These are phyloP conservation scores for Hesperophylax magnus DNA, from an alignment of 1,140 invertebrate genomes.

Conservation along the genomic window DNA sequence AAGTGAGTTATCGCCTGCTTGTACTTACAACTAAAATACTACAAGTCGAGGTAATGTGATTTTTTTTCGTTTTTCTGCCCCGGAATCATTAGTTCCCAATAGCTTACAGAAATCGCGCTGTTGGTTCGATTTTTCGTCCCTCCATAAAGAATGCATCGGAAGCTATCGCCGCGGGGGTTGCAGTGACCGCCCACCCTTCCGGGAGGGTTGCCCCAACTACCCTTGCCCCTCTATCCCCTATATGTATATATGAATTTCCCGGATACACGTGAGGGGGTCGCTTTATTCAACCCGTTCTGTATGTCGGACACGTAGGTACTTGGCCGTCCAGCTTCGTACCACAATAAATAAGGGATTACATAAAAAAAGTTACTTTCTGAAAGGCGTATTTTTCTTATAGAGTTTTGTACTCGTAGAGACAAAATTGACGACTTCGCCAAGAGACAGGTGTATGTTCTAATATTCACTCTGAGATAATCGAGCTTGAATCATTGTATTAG, in stretches of 20 bases:
- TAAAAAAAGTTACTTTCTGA: conserved; percentile 44
- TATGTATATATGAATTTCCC: background rate
- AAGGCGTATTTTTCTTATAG: conserved; percentile 46
- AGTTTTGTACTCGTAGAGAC: background rate
- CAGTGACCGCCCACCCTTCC: conserved; percentile 40
- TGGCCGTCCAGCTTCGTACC: conserved; percentile 41
- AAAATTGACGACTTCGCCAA: too few relatives aligned
- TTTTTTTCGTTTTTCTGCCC: too few relatives aligned
- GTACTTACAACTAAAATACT: too few relatives aligned
- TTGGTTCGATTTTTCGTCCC: conserved; percentile 37
- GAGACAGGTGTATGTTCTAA: too few relatives aligned
- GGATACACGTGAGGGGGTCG: conserved; percentile 12
- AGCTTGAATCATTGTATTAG: too few relatives aligned
- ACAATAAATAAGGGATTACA: conserved; percentile 55
- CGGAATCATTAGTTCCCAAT: background rate
- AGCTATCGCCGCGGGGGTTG: conserved; percentile 41
- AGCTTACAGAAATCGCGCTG: conserved; percentile 9
- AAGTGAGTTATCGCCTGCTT: too few relatives aligned
- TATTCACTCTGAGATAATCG: too few relatives aligned
- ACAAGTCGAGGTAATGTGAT: too few relatives aligned
- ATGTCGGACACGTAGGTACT: conserved; percentile 49
- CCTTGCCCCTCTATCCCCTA: background rate
- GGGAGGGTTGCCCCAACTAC: too few relatives aligned
- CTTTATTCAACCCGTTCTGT: background rate
- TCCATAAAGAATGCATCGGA: conserved; percentile 53